A percentile compares a stretch with the other conserved stretches of the same genome.
Conservation (phyloP, 2,888 invertebrate species). For the Standfussiana lucernea region DNA sequence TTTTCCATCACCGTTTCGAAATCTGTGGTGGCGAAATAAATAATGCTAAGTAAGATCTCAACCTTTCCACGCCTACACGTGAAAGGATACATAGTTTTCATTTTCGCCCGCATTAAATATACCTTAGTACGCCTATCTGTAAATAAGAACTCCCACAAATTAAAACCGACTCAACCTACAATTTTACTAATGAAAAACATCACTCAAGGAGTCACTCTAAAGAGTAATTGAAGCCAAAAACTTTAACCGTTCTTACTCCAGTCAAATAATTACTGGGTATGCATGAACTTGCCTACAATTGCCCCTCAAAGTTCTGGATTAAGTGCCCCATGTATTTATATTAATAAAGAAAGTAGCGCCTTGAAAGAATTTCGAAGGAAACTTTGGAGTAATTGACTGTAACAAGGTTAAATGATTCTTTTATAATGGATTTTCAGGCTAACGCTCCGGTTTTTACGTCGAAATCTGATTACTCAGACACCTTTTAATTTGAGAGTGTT, state of each 20-base stretch:
- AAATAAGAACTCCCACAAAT: constrained; percentile 6
- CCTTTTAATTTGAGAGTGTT: constrained; percentile 55
- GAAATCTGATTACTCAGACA: constrained; percentile 51
- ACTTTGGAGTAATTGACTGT: constrained; percentile 58
- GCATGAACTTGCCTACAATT: constrained; percentile 62
- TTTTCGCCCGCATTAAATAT: background rate
- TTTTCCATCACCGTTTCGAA: background rate
- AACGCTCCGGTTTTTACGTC: constrained; percentile 32
- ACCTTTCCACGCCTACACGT: background rate
- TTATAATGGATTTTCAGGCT: constrained; percentile 57
- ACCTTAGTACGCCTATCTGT: background rate
- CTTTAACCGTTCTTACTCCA: constrained; percentile 72
- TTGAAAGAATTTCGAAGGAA: constrained; percentile 42
- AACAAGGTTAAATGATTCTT: constrained; percentile 56
- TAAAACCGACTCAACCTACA: constrained; percentile 60
- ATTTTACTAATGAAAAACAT: constrained; percentile 75
- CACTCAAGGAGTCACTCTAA: constrained; percentile 66
- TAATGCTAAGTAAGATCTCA: background rate
- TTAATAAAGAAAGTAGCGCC: constrained; percentile 37
- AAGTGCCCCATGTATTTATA: constrained; percentile 56
- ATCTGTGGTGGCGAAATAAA: background rate
- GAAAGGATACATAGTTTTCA: background rate
- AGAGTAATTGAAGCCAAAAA: constrained; percentile 77
- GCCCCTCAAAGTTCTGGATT: constrained; percentile 37
- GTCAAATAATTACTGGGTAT: constrained; percentile 68